Base-by-base conservation (phyloP, 2,888 invertebrate species). In the Lucinisca nassula region DNA sequence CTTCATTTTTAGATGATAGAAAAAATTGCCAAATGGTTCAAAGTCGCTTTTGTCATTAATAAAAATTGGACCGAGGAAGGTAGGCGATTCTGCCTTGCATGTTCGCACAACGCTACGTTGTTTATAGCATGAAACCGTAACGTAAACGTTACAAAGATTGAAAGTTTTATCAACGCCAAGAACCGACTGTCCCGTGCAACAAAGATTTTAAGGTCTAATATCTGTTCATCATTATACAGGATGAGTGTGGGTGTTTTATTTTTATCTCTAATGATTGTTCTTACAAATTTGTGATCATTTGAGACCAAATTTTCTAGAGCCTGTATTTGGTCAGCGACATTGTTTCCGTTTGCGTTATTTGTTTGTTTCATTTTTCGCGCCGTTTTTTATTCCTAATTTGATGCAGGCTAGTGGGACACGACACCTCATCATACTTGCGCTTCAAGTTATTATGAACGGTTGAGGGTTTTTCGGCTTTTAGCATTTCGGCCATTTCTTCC, bases 101-200 rank as follows among this genome's bases (percentile, higher is more conserved):
- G 24, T 6, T 24, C 37, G 58, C 1, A 45, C 58, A 0, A 88
- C 86, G 12, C 45, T 24, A 14, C 76, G 21, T 24, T 88, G 81
- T 61, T 88, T 90, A 35, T 75, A 85, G 30, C 84, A 90, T 0
- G 82, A 84, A 6, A 79, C 72, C 17, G 89, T 85, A n/a, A 89
- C 87, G 45, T 80, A 78, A 79, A 90, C 83, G 12, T 87, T 74
- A 61, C 85, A 90, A 1, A 90, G 32, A 32, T 85, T 79, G 24
- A 87, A 84, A 4, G 85, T 88, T 38, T 88, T 90, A 72, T 88
- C 85, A 24, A 85, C 67, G 3, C 88, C 83, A 40, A 88, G 49
- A 45, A 87, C 51, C 3, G 83, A 49, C 4, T 82, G 78, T 51
- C 90, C 87, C 0, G 51, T n/a, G 30, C 87, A 85, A 79, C 87